These are phyloP conservation scores for Eumacrocentrus americanus DNA, from an alignment of 2,888 invertebrate genomes.

Conservation along the genomic window DNA sequence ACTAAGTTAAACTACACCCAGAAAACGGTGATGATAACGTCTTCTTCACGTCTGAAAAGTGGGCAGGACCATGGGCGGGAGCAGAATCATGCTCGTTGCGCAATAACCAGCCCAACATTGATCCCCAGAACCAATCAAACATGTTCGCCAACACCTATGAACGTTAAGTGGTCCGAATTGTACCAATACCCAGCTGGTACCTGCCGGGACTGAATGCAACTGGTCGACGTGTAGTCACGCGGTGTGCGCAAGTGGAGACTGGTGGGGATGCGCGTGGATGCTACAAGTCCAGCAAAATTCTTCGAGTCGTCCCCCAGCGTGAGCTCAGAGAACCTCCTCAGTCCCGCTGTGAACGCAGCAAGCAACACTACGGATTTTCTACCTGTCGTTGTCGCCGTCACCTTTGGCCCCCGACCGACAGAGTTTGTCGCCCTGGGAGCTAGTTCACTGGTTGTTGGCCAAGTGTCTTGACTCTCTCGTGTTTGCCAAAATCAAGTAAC, in stretches of 20 bases:
- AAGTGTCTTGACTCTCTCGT: too few relatives aligned
- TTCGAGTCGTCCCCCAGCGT: slow-evolving; percentile 61
- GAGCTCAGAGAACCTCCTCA: slow-evolving; percentile 51
- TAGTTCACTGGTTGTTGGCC: too few relatives aligned
- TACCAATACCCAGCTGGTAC: slow-evolving; percentile 58
- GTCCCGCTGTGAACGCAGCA: slow-evolving; percentile 62
- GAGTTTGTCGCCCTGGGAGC: too few relatives aligned
- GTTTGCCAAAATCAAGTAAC: too few relatives aligned
- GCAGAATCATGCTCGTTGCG: slow-evolving; percentile 45
- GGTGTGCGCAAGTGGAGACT: not conserved
- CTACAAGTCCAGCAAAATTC: slow-evolving; percentile 30
- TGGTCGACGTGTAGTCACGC: slow-evolving; percentile 8
- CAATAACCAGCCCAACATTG: not conserved
- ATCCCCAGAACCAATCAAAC: slow-evolving; percentile 38
- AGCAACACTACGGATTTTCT: slow-evolving; percentile 49
- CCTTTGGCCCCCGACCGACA: too few relatives aligned
- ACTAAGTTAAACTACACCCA: too few relatives aligned
- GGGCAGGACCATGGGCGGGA: slow-evolving; percentile 28
- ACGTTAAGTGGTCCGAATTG: slow-evolving; percentile 43
- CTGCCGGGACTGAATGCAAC: slow-evolving; percentile 24
- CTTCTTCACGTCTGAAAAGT: too few relatives aligned
- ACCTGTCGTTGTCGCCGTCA: too few relatives aligned
- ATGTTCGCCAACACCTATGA: slow-evolving; percentile 51
- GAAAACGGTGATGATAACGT: too few relatives aligned
- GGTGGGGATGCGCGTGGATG: slow-evolving; percentile 40